phyloP scores from a whole-genome alignment of 2,113 vertebrate species.

The Hystrix cristata region DNA sequence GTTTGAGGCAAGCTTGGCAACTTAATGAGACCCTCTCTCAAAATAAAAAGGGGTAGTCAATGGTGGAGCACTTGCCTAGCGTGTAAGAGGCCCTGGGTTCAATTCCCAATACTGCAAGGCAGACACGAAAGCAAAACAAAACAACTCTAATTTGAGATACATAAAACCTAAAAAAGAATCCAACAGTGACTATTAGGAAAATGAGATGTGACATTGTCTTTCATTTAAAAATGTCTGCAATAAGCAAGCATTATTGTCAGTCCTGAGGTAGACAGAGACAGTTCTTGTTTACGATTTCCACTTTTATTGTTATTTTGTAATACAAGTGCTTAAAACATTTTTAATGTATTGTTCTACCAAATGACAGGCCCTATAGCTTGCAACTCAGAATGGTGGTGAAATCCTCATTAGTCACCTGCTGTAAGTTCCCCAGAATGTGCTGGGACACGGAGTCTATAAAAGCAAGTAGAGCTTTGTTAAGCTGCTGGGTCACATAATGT shows the following conservation, averaged over 20 bases:
- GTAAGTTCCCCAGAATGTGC: constrained; percentile 71
- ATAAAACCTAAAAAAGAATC: constrained; percentile 7
- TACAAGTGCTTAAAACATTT: constrained; percentile 6
- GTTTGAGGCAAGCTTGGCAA: neutral
- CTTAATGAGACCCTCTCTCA: neutral
- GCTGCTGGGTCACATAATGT: constrained; percentile 66
- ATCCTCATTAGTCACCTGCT: constrained; percentile 77
- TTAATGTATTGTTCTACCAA: constrained; percentile 65
- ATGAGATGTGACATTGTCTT: neutral
- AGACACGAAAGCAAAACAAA: neutral
- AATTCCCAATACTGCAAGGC: neutral
- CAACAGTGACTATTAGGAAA: neutral
- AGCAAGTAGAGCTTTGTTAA: constrained; percentile 70
- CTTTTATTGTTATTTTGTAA: constrained; percentile 55
- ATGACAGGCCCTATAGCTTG: constrained; percentile 57
- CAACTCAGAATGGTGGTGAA: constrained; percentile 72
- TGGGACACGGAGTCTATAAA: constrained; percentile 69
- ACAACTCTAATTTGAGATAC: constrained; percentile 42
- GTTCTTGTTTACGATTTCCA: constrained; percentile 47
- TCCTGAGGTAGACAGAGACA: neutral
- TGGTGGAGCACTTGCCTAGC: neutral
- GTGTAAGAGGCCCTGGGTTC: neutral
- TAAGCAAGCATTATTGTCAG: neutral
- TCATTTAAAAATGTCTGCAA: constrained; percentile 25
- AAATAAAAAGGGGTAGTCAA: neutral